Conservation (phyloP, 2,113 vertebrate species). For the Vombatus ursinus region DNA sequence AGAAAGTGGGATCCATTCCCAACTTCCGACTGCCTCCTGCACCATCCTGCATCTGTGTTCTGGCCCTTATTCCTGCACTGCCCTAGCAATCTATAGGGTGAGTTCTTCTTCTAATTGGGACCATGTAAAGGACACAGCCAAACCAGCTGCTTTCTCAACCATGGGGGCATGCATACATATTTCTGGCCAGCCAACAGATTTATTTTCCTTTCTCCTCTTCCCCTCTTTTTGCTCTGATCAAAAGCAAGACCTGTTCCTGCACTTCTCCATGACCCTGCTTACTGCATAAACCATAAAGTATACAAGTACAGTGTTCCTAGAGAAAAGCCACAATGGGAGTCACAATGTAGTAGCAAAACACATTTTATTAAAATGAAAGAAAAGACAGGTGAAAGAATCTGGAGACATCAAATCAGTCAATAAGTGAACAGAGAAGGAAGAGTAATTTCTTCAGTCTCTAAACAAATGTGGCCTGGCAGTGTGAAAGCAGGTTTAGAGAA, state of each 20-base stretch:
- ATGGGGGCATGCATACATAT: neutral
- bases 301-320: neutral
- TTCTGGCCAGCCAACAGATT: neutral
- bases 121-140: neutral
- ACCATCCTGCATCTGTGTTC: neutral
- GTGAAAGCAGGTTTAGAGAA: neutral
- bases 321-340: neutral
- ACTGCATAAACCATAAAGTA: neutral
- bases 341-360: neutral
- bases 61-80: neutral
- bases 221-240: neutral
- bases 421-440: neutral
- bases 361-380: neutral
- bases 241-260: neutral
- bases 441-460: neutral
- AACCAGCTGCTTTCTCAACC: neutral
- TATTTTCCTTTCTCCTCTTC: neutral
- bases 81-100: neutral
- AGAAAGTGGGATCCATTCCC: neutral
- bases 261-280: neutral
- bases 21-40: neutral
- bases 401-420: neutral
- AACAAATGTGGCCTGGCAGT: neutral
- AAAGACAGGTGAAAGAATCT: neutral
- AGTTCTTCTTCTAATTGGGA: neutral